These are phyloP conservation scores for Grallaria varia DNA, from an alignment of 2,113 vertebrate species.

Conservation along the genomic window DNA sequence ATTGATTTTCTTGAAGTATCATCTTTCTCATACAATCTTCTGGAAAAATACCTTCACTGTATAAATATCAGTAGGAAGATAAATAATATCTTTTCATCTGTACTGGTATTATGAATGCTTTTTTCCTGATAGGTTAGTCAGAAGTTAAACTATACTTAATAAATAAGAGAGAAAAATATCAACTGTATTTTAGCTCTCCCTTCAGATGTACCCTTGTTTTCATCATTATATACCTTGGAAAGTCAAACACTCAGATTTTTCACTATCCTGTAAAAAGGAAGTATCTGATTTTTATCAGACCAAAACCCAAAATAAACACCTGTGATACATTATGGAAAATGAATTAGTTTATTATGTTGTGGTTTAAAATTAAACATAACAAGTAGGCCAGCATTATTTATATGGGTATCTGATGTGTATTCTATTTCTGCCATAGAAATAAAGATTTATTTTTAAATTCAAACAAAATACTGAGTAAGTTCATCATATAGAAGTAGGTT, in stretches of 20 bases:
- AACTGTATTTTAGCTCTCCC: background rate
- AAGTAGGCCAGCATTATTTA: background rate
- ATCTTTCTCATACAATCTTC: background rate
- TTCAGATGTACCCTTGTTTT: background rate
- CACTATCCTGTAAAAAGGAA: background rate
- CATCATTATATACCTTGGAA: background rate
- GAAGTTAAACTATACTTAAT: background rate
- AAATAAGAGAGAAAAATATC: background rate
- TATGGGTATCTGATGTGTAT: background rate
- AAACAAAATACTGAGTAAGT: background rate
- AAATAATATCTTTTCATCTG: background rate
- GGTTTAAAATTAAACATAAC: background rate
- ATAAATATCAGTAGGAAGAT: background rate
- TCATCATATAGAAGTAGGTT: background rate
- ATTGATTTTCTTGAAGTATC: constrained; percentile 12
- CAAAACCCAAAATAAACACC: background rate
- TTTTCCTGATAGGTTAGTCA: background rate
- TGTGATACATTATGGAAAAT: background rate
- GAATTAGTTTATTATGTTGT: background rate
- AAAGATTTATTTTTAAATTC: background rate
- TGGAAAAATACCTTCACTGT: background rate
- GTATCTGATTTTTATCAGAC: background rate
- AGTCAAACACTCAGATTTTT: background rate
- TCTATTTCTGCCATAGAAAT: background rate
- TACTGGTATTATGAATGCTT: background rate